Evolutionary conservation across 2,888 invertebrate genomes (phyloP).

Genomic region (Syrista parreyssii): DNA sequence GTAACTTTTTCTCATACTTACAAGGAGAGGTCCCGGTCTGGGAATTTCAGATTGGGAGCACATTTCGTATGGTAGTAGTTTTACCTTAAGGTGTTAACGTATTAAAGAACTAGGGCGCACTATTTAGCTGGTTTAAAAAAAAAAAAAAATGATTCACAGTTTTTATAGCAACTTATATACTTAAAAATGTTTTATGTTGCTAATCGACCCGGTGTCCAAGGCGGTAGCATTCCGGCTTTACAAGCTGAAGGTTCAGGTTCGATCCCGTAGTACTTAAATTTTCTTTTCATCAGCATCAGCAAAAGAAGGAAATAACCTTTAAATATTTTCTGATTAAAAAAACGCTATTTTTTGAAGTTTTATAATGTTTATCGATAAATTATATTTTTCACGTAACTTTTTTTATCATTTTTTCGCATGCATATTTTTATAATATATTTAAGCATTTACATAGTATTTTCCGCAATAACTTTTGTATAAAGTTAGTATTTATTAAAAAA

Average conservation of each 20-base stretch:
- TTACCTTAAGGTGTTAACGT: not conserved
- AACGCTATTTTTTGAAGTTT: no score
- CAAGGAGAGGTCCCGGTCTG: not conserved
- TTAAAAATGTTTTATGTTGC: not conserved
- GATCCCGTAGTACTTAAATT: not conserved
- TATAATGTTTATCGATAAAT: no score
- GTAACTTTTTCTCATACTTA: no score
- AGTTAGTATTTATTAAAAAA: no score
- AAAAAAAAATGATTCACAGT: not conserved
- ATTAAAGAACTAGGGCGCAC: not conserved
- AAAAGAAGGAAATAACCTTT: not conserved
- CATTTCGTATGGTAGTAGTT: not conserved
- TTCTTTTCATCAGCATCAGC: not conserved
- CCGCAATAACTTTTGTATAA: no score
- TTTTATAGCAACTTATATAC: not conserved
- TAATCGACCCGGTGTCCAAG: not conserved
- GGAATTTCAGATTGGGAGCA: not conserved
- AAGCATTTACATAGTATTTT: no score
- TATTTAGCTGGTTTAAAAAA: not conserved
- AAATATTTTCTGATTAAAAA: not conserved
- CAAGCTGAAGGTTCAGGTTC: not conserved
- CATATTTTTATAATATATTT: no score
- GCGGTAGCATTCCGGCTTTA: not conserved
- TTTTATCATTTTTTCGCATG: not conserved
- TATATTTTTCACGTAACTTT: not conserved